phyloP scores from a whole-genome alignment of 1,140 invertebrate species.

The Sarcophaga peregrina region DNA sequence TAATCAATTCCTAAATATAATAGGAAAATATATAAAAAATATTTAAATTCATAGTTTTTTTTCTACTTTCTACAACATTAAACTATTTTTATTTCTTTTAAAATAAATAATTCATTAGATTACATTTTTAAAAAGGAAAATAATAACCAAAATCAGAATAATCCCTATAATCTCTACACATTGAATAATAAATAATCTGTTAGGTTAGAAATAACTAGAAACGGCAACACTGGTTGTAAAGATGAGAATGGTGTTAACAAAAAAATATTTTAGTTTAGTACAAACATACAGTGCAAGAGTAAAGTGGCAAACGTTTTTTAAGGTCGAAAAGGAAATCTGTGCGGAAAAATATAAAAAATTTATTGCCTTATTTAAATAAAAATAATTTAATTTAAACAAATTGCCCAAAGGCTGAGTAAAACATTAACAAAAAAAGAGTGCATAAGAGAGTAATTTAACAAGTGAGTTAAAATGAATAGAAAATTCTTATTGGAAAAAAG shows the following conservation, averaged over 20 bases:
- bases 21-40: too few relatives aligned
- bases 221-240: too few relatives aligned
- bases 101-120: too few relatives aligned
- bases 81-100: too few relatives aligned
- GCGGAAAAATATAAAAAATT: neutral
- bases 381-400: neutral
- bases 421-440: neutral
- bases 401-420: neutral
- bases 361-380: neutral
- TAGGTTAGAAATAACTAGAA: too few relatives aligned
- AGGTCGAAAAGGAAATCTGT: constrained; percentile 12
- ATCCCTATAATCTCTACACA: too few relatives aligned
- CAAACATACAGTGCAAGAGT: neutral
- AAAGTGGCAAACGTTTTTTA: neutral
- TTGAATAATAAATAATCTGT: too few relatives aligned
- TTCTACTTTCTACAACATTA: neutral
- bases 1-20: too few relatives aligned
- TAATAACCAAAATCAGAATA: too few relatives aligned
- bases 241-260: too few relatives aligned
- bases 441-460: neutral
- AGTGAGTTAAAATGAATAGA: neutral
- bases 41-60: neutral
- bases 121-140: too few relatives aligned
- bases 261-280: neutral
- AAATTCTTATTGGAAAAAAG: neutral